phyloP scores from a whole-genome alignment of 2,888 invertebrate species.

The Cosmia trapezina region DNA sequence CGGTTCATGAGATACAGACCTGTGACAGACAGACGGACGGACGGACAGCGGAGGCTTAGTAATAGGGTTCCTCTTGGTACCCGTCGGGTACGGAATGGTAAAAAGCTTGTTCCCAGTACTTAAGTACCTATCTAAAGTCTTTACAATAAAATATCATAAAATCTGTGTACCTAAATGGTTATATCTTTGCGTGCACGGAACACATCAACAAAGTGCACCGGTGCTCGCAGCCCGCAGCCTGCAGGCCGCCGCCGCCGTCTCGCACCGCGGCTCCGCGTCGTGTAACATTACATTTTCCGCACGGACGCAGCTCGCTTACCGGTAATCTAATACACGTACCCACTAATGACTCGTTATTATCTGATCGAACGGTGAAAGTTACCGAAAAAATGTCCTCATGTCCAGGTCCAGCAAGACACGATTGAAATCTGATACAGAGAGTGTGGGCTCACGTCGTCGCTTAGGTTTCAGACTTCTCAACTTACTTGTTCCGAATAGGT shows the following conservation, averaged over 20 bases:
- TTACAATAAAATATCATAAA: not conserved
- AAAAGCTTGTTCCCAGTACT: too few species aligned
- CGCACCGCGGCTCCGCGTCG: slow-evolving; percentile 25
- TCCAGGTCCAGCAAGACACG: slow-evolving; percentile 26
- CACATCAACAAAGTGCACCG: slow-evolving; percentile 8
- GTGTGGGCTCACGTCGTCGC: slow-evolving; percentile 24
- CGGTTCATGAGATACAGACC: too few species aligned
- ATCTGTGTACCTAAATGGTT: not conserved
- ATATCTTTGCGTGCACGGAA: slow-evolving; percentile 1
- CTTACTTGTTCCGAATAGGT: slow-evolving; percentile 14
- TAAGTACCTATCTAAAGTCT: too few species aligned
- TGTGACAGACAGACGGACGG: too few species aligned
- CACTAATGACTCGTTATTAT: slow-evolving; percentile 47
- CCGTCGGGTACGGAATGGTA: too few species aligned
- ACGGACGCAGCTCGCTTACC: slow-evolving; percentile 55
- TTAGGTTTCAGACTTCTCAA: slow-evolving; percentile 30
- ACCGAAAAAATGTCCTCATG: slow-evolving; percentile 39
- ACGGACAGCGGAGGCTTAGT: too few species aligned
- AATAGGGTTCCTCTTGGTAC: too few species aligned
- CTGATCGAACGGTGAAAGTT: slow-evolving; percentile 59
- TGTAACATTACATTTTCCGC: slow-evolving; percentile 61
- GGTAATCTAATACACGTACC: slow-evolving; percentile 48
- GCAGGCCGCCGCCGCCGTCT: not conserved
- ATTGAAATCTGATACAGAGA: slow-evolving; percentile 46
- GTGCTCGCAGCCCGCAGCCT: not conserved